Percentiles rank a stretch among this genome's conserved stretches.
These are phyloP conservation scores for Eudasyphora cyanicolor DNA, from an alignment of 2,888 invertebrate genomes.

Conservation along the genomic window DNA sequence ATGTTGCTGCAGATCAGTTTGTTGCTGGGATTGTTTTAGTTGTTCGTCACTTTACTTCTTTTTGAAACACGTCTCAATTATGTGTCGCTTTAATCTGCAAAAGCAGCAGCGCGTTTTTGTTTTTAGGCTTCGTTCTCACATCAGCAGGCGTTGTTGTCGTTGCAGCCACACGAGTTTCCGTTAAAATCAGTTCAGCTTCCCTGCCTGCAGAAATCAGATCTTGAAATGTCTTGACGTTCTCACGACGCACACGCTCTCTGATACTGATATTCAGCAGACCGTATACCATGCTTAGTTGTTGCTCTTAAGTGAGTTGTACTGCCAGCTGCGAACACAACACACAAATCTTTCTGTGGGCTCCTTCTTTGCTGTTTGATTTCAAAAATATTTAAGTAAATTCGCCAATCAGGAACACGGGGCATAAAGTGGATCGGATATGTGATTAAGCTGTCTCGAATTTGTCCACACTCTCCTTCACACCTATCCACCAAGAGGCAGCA, in stretches of 20 bases:
- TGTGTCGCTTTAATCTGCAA: constrained; percentile 22
- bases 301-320: constrained; percentile 3
- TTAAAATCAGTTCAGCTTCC: constrained; percentile 49
- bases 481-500: constrained; percentile 66
- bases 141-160: not conserved
- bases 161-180: not conserved
- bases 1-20: not conserved
- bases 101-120: constrained; percentile 15
- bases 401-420: constrained; percentile 44
- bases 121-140: not conserved
- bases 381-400: constrained; percentile 37
- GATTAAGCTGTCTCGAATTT: constrained; percentile 37
- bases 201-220: constrained; percentile 34
- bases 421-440: constrained; percentile 35
- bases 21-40: not conserved
- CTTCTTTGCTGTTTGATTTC: constrained; percentile 32
- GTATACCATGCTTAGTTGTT: constrained; percentile 49
- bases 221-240: constrained; percentile 36
- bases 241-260: constrained; percentile 43
- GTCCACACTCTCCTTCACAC: constrained; percentile 37
- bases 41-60: not conserved
- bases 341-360: constrained; percentile 46
- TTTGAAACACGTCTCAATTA: too few relatives aligned
- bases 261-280: constrained; percentile 20
- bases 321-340: constrained; percentile 39